phyloP scores from a whole-genome alignment of 1,140 invertebrate genomes.

The Zaprionus davidi region DNA sequence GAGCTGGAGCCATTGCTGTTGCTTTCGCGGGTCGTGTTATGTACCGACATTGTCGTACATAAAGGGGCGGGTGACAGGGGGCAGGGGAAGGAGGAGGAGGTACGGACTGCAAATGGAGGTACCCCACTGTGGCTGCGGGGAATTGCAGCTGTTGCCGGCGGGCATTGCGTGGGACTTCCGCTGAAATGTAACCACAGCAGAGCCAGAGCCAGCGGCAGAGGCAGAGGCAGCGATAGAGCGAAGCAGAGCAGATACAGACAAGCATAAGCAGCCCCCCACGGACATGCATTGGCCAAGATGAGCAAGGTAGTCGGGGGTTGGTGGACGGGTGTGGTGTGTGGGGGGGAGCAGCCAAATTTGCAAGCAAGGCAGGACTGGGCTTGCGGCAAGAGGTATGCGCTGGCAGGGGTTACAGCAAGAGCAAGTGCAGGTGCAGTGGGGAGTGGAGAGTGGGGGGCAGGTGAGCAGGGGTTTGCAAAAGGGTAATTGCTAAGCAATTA shows the following conservation, averaged over 20 bases:
- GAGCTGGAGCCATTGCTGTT: conserved; percentile 22
- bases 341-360: conserved; percentile 27
- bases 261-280: conserved; percentile 20
- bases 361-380: conserved; percentile 39
- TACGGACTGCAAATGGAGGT: neutral
- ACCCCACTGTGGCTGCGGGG: conserved; percentile 7
- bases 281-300: conserved; percentile 32
- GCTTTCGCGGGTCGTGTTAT: conserved; percentile 70
- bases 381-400: conserved; percentile 10
- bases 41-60: conserved; percentile 80
- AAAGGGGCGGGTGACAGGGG: conserved; percentile 19
- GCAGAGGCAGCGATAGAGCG: conserved; percentile 54
- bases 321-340: neutral
- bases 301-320: neutral
- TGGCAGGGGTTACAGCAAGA: conserved; percentile 13
- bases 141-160: conserved; percentile 76
- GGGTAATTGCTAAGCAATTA: conserved; percentile 82
- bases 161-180: conserved; percentile 78
- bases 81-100: neutral
- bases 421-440: neutral
- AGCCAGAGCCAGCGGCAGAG: conserved; percentile 58
- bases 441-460: too few relatives aligned
- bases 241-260: conserved; percentile 28
- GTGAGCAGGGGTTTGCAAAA: conserved; percentile 45
- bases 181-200: conserved; percentile 79